phyloP scores from a whole-genome alignment of 2,113 vertebrate genomes.

The Zapus hudsonius region DNA sequence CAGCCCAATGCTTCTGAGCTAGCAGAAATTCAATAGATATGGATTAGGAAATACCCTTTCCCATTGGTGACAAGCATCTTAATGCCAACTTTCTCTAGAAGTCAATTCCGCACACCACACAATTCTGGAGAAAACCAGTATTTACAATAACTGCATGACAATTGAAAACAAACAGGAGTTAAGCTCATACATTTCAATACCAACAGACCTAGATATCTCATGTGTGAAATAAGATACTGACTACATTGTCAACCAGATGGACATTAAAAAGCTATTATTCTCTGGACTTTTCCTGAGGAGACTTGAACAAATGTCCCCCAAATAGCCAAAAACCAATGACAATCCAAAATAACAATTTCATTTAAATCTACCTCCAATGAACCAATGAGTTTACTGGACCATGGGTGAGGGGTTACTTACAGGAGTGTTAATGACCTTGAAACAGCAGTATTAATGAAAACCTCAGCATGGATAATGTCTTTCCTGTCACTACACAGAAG shows the following conservation, averaged over 20 bases:
- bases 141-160: neutral
- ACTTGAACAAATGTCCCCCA: neutral
- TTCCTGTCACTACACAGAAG: neutral
- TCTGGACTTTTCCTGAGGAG: neutral
- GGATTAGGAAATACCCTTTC: slow-evolving; percentile 9
- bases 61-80: neutral
- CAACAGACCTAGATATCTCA: neutral
- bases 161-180: neutral
- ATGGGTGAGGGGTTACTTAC: neutral
- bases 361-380: neutral
- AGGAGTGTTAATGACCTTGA: neutral
- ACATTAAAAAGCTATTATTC: neutral
- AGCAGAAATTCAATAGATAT: slow-evolving; percentile 9
- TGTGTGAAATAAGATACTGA: neutral
- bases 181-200: neutral
- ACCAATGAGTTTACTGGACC: neutral
- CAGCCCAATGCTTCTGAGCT: neutral
- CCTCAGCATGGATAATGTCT: neutral
- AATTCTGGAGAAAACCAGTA: neutral
- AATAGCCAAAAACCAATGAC: neutral
- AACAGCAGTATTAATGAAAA: neutral
- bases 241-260: neutral
- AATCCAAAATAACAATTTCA: neutral
- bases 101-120: neutral
- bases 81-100: slow-evolving; percentile 1